Conservation (phyloP, 2,797 vertebrate species). For the Xerus rutilus region DNA sequence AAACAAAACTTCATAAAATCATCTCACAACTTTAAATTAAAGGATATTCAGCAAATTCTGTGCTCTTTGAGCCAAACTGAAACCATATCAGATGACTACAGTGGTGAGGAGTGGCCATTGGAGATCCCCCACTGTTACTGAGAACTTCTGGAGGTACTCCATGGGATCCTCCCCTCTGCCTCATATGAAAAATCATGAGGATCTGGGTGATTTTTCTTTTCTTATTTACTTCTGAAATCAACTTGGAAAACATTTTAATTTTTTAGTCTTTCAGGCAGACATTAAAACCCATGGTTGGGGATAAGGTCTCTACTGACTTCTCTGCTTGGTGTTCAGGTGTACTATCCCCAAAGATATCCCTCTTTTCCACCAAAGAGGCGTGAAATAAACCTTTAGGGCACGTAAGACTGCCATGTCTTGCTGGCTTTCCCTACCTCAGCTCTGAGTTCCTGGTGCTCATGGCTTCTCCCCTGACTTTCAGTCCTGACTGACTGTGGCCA, state of each 20-base stretch:
- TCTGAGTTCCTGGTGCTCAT: background rate
- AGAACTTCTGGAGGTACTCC: slow-evolving; percentile 32
- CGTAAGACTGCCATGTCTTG: background rate
- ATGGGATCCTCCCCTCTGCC: background rate
- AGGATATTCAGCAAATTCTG: background rate
- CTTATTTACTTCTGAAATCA: slow-evolving; percentile 76
- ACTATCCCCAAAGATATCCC: background rate
- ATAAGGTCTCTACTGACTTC: background rate
- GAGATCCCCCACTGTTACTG: slow-evolving; percentile 57
- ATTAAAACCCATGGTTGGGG: background rate
- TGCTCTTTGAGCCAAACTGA: slow-evolving; percentile 65
- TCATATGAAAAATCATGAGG: background rate
- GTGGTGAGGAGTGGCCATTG: background rate
- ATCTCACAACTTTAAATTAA: background rate
- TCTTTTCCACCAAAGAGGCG: background rate
- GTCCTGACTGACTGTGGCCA: background rate
- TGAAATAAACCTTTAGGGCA: background rate
- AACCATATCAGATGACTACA: slow-evolving; percentile 24
- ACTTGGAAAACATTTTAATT: slow-evolving; percentile 35
- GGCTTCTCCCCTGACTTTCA: background rate
- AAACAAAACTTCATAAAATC: slow-evolving; percentile 32
- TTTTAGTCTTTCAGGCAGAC: slow-evolving; percentile 24
- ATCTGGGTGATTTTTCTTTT: slow-evolving; percentile 7
- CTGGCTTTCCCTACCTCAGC: background rate
- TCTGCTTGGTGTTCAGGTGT: background rate